Evolutionary conservation across 2,113 vertebrate species (phyloP), one percentile per base, ranked within the genome.

Genomic region (Ahaetulla prasina): DNA sequence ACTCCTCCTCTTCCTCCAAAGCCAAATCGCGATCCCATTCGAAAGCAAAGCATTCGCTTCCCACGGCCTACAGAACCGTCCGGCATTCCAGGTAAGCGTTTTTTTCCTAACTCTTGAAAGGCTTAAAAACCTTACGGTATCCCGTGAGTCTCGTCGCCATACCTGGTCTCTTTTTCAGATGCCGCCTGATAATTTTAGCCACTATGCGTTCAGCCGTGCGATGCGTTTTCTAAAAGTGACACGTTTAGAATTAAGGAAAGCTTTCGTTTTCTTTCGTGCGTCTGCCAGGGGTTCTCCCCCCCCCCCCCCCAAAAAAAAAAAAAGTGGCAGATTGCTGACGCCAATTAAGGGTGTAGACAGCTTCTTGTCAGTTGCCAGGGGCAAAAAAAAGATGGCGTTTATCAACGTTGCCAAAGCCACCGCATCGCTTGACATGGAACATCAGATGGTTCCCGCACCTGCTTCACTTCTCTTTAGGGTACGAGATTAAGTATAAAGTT

Each of bases 11-110:
- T 60, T 60, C 57, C 9, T 98, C 98, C 30, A 98, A 97, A 74
- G 96, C 97, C 94, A 96, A 97, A 93, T 97, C 97, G 43, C 95
- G 98, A 54, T 97, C 98, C 2, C 98, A 98, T 95, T 97, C 98
- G 45, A 99, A 99, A 97, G 98, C 96, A 92, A 99, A 98, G 97
- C 99, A 99, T 92, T 97, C 98, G 0, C 98, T 99, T 84, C 99
- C 99, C 96, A 99, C 98, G 94, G 98, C 99, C 93, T 99, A 99
- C 96, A 98, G 98, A 95, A 98, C 97, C 45, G 97, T 98, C 43
- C 98, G 98, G 93, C 98, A 98, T 93, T 98, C 99, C 80, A 98
- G 99, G 99, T 99, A 97, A 94, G 98, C 96, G 89, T 95, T 92
- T 90, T 95, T 89, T 95, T 92, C 88, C 74, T 92, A 89, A 22